phyloP scores from a whole-genome alignment of 2,797 vertebrate species.

The Dryobates pubescens region DNA sequence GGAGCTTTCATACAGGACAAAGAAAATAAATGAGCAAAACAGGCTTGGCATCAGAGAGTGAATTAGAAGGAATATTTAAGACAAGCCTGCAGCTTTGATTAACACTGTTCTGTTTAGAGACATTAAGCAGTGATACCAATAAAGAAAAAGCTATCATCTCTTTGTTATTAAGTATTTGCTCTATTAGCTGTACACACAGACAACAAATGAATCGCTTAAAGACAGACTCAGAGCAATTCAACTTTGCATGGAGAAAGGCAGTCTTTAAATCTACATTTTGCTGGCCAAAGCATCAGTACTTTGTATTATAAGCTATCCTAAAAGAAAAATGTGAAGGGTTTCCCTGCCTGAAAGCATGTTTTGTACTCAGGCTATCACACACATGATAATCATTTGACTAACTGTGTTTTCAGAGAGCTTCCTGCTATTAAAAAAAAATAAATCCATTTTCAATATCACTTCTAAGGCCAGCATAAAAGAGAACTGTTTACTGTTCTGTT shows the following conservation, averaged over 20 bases:
- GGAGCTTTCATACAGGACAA: not conserved
- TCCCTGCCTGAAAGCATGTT: not conserved
- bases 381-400: not conserved
- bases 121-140: not conserved
- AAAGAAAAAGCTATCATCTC: not conserved
- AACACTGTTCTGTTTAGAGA: not conserved
- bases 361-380: not conserved
- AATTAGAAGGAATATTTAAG: not conserved
- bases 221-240: not conserved
- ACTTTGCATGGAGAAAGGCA: not conserved
- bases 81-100: not conserved
- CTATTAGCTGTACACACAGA: not conserved
- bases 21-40: not conserved
- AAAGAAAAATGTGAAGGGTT: not conserved
- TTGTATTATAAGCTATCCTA: not conserved
- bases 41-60: not conserved
- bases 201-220: not conserved
- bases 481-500: not conserved
- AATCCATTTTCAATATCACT: not conserved
- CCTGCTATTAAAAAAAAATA: not conserved
- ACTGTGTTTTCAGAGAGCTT: not conserved
- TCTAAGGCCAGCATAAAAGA: not conserved
- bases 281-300: not conserved
- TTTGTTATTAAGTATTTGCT: not conserved
- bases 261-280: not conserved